Evolutionary conservation across 2,888 invertebrate species (phyloP).

Genomic region (Eurois occulta): DNA sequence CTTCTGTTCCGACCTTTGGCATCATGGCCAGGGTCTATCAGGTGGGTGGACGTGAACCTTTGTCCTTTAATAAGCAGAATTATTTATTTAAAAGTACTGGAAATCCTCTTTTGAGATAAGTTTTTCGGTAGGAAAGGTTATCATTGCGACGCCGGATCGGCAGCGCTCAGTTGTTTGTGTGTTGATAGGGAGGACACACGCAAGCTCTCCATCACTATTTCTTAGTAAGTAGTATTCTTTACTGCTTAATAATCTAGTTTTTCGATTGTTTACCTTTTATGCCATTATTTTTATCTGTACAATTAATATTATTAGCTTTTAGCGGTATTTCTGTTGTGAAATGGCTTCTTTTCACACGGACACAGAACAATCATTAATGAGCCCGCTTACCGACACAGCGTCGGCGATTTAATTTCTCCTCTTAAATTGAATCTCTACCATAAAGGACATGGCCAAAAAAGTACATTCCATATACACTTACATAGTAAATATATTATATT

Average conservation of each 20-base stretch:
- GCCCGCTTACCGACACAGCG: not conserved
- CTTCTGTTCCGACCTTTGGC: conserved; percentile 46
- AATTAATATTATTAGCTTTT: not conserved
- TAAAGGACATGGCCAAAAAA: no score
- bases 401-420: not conserved
- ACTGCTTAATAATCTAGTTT: not conserved
- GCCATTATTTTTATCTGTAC: not conserved
- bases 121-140: not conserved
- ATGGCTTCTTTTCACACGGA: not conserved
- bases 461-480: no score
- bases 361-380: not conserved
- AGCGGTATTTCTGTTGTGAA: not conserved
- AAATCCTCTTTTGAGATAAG: conserved; percentile 4
- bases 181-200: no score
- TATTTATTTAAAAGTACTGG: not conserved
- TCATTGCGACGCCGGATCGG: no score
- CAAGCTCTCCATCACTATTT: no score
- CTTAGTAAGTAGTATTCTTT: no score
- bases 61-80: conserved; percentile 23
- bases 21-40: conserved; percentile 37
- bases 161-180: no score
- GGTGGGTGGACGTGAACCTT: conserved; percentile 43
- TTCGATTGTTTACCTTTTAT: not conserved
- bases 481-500: no score
- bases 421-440: not conserved